Evolutionary conservation across 2,113 vertebrate species (phyloP), one percentile per base, ranked within the genome.

Genomic region (Rhabdomys dilectus): DNA sequence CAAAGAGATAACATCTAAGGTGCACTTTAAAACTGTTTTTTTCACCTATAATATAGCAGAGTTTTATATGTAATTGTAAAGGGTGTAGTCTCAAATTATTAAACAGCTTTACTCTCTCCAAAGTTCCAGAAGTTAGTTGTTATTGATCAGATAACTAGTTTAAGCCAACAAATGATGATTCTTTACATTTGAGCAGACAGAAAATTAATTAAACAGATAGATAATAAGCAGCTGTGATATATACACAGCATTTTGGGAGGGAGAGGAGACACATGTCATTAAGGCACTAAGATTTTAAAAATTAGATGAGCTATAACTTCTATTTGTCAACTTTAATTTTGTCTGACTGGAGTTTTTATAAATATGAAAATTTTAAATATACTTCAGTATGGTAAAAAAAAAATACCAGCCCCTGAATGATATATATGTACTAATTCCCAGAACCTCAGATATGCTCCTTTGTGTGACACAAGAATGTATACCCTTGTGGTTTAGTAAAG

Each of bases 81-180:
- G 93, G 64, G 11, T 42, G 34, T 5, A 78, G 66, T 62, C 80
- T 95, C 39, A 36, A 10, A 92, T 95, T 88, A 91, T 91, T 77
- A 77, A 94, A 72, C 19, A 93, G 29, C 36, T 26, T 92, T 31
- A 51, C 5, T 93, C 42, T 87, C 42, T 90, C 93, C 39, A 93
- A 3, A 86, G 62, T 39, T 31, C 88, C 68, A 96, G 42, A 94
- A 87, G 73, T 62, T 91, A 92, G 89, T 72, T 94, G 94, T 17
- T 26, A 77, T 62, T 88, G n/a, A 95, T 95, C 75, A 94, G 39
- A 91, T 39, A 70, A 85, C 22, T 72, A 91, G 91, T 56, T 96
- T 88, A 88, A 93, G 80, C 17, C 88, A 93, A 80, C 16, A 95
- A 91, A 92, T 96, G 53, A 96, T 93, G 90, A 90, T 64, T 26